These are phyloP conservation scores for Lucilia cuprina DNA, from an alignment of 1,140 invertebrate genomes.

Conservation along the genomic window DNA sequence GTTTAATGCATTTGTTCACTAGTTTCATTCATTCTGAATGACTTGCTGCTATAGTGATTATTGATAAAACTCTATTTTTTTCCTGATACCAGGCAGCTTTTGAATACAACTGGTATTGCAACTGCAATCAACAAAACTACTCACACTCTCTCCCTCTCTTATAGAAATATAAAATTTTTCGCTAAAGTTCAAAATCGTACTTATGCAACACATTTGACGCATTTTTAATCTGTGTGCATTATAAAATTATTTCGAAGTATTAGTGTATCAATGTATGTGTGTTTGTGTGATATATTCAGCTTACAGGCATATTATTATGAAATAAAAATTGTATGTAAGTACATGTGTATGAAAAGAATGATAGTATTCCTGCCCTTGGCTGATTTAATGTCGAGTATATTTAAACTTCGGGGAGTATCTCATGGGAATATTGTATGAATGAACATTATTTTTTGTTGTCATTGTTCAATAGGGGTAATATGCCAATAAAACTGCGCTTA, in stretches of 20 bases:
- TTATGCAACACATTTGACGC: slow-evolving; percentile 8
- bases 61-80: background rate
- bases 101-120: background rate
- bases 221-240: slow-evolving; percentile 3
- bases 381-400: background rate
- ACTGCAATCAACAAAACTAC: background rate
- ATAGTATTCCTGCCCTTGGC: background rate
- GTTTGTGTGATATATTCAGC: background rate
- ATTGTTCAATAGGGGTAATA: background rate
- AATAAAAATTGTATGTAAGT: background rate
- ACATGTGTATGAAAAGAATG: background rate
- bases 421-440: background rate
- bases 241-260: background rate
- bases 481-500: background rate
- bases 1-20: background rate
- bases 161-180: background rate
- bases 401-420: slow-evolving; percentile 1
- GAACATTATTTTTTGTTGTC: background rate
- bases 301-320: background rate
- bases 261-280: background rate
- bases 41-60: background rate
- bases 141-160: background rate
- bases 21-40: background rate
- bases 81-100: background rate
- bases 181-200: background rate